These are phyloP conservation scores for Notocelia uddmanniana DNA, from an alignment of 2,888 invertebrate genomes.

Conservation along the genomic window DNA sequence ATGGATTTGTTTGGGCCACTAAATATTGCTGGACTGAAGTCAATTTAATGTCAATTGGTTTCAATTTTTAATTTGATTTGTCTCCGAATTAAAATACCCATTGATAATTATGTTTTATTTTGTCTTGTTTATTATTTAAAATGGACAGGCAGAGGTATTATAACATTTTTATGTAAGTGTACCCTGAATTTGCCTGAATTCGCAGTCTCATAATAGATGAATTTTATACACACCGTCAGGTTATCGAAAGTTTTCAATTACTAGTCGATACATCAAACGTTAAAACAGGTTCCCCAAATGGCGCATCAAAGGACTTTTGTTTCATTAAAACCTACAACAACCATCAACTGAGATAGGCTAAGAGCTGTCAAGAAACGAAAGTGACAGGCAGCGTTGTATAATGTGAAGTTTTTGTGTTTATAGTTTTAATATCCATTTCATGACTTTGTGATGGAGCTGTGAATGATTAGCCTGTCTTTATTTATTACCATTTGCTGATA, in stretches of 20 bases:
- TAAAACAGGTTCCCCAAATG: slow-evolving; percentile 23
- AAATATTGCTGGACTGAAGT: not conserved
- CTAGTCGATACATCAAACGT: slow-evolving; percentile 31
- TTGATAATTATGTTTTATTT: no score
- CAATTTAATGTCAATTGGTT: not conserved
- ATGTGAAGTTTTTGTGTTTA: slow-evolving; percentile 11
- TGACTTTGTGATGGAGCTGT: slow-evolving; percentile 15
- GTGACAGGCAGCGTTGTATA: slow-evolving; percentile 3
- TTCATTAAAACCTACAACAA: not conserved
- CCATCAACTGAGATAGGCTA: not conserved
- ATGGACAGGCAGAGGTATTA: no score
- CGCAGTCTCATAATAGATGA: slow-evolving; percentile 13
- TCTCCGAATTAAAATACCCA: no score
- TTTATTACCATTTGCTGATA: slow-evolving; percentile 16
- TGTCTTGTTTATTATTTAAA: no score
- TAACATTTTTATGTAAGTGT: not conserved
- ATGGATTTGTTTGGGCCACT: slow-evolving; percentile 1
- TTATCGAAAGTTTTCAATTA: slow-evolving; percentile 44
- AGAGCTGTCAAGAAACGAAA: not conserved
- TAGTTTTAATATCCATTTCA: slow-evolving; percentile 14
- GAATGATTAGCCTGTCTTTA: slow-evolving; percentile 18
- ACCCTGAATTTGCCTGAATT: not conserved
- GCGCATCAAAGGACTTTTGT: slow-evolving; percentile 4
- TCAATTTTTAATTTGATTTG: no score
- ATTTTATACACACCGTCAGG: slow-evolving; percentile 24